Conservation (phyloP, 2,113 vertebrate genomes). For the Herpetotheres cachinnans region DNA sequence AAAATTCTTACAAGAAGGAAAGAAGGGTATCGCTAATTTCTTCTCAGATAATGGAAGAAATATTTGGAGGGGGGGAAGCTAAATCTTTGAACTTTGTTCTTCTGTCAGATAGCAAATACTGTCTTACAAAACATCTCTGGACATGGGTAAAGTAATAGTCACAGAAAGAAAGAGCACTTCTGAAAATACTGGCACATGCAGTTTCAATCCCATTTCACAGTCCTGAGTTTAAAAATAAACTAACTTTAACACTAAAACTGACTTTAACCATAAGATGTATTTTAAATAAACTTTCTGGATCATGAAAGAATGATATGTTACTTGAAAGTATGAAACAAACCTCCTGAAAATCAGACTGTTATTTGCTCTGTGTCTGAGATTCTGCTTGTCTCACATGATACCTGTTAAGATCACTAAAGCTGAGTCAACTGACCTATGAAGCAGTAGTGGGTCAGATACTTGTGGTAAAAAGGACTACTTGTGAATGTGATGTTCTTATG, state of each 20-base stretch:
- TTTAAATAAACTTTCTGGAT: neutral
- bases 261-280: neutral
- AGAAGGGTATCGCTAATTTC: neutral
- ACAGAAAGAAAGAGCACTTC: neutral
- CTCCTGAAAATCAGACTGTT: neutral
- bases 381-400: neutral
- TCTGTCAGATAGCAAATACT: neutral
- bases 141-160: neutral
- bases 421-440: accelerated
- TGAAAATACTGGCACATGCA: neutral
- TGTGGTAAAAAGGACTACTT: neutral
- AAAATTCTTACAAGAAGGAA: neutral
- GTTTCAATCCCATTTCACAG: neutral
- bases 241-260: neutral
- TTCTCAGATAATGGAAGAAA: neutral
- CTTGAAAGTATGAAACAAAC: neutral
- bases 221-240: neutral
- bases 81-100: neutral
- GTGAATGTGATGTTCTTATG: neutral
- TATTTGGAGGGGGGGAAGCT: neutral
- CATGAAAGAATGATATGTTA: neutral
- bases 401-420: neutral
- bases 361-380: neutral
- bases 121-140: neutral
- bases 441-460: neutral